Evolutionary conservation across 64 coral and sea anemone genomes (phyloP), one percentile per base, ranked within the genome.

Genomic region (Dendrophyllia cribrosa): DNA sequence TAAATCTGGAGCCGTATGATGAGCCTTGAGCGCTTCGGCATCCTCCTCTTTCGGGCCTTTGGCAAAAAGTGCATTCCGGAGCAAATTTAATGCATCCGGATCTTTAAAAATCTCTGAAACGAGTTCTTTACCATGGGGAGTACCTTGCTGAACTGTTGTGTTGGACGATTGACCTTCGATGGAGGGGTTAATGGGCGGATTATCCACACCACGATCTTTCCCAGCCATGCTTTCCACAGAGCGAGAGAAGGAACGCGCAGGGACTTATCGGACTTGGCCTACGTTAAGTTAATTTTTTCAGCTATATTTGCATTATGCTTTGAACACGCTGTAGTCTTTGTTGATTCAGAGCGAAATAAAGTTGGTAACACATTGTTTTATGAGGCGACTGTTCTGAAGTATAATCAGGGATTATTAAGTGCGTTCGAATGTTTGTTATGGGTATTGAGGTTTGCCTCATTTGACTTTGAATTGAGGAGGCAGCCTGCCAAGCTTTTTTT

Each of bases 291-390:
- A 34, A 34, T 34, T 34, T 34, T 34, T 72, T 72, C 49, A n/a
- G 21, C 51, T 76, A 62, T 89, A 47, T 14, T 47, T 17, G 13
- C 48, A 14, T 78, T 20, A 58, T 79, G 76, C 70, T 89, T 89
- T 78, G 70, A 52, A 75, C 49, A 34, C 53, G 51, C 69, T 76
- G 87, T 76, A 72, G 15, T 87, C 53, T 87, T 87, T 22, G 22
- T 11, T 50, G 5, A 13, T 87, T 72, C 68, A 69, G 85, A 87
- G 85, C 85, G 85, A 87, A 71, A 87, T 87, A 87, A 87, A 87
- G 85, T 68, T 87, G 76, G 85, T 87, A 72, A 87, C 61, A 87
- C 85, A 69, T 72, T 87, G 85, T 87, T 87, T 72, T 87, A 87
- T 34, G 34, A 34, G 34, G 34, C 34, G 34, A 34, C 34, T 34